phyloP scores from a whole-genome alignment of 2,888 invertebrate genomes.

The Tetheella fluctuosa region DNA sequence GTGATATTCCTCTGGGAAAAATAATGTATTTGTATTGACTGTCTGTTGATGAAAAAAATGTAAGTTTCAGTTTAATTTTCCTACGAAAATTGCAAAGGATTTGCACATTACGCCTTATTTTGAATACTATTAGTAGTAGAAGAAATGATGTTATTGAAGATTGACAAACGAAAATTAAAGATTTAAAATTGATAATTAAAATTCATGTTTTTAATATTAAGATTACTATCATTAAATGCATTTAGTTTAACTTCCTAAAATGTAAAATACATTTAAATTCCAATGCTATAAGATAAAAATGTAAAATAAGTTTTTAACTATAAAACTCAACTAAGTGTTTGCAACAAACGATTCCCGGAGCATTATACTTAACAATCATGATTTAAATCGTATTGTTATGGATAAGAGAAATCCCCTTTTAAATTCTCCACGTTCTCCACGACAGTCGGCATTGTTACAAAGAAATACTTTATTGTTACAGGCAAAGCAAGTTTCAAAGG shows the following conservation, averaged over 20 bases:
- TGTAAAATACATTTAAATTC: too few relatives aligned
- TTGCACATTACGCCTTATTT: too few relatives aligned
- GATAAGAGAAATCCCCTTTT: constrained; percentile 5
- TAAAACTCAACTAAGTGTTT: neutral
- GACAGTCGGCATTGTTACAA: constrained; percentile 26
- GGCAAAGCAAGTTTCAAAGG: constrained; percentile 35
- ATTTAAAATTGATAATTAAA: too few relatives aligned
- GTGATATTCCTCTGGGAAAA: neutral
- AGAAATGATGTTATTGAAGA: too few relatives aligned
- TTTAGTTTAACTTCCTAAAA: too few relatives aligned
- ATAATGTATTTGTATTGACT: neutral
- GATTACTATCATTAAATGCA: too few relatives aligned
- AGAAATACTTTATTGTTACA: constrained; percentile 48
- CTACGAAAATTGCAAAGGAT: neutral
- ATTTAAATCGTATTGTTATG: neutral
- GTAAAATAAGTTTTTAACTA: neutral
- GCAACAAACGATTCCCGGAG: neutral
- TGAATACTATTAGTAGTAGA: too few relatives aligned
- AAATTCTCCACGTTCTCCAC: constrained; percentile 5
- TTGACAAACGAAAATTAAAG: too few relatives aligned
- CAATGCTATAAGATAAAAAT: too few relatives aligned
- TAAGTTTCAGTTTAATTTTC: neutral
- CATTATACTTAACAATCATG: neutral
- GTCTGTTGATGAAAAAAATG: neutral
- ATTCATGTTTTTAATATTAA: too few relatives aligned